Base-by-base conservation (phyloP, 2,797 vertebrate species). In the Eidolon dupreanum region DNA sequence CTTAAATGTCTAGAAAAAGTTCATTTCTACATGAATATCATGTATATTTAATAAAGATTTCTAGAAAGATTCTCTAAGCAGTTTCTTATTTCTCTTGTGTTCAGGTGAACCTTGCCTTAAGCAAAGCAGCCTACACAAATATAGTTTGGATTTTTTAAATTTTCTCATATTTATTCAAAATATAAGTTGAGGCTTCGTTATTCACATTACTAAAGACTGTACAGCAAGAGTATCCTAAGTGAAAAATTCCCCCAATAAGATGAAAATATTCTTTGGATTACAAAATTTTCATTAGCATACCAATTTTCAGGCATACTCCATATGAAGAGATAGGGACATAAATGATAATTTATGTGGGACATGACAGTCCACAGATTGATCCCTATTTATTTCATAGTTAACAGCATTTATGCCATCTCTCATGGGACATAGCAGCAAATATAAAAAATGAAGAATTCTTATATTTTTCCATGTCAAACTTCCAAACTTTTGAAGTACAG, bases 111-210 rank as follows among this genome's bases (percentile, higher is more conserved):
- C 38, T 83, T 36, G 13, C 73, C 93, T 28, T 74, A 79, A 92
- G 53, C 73, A 94, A 86, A 77, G 20, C 46, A 91, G 19, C 59
- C 38, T 90, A 26, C 65, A 90, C 3, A 95, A 77, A 90, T 84
- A 68, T 38, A 92, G 75, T 92, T 66, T 70, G 28, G 16, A 68
- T 57, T 94, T 90, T 84, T 95, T 5, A n/a, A 10, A 55, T 16
- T 73, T 94, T 95, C 38, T 92, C 49, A 57, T 96, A 43, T 75
- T 93, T 88, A 90, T 55, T 95, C 33, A 70, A 59, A 89, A 71
- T 94, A 78, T 81, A 93, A 86, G 15, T 83, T 87, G 26, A 41
- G 86, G 4, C 26, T 24, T 78, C 22, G 71, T 87, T 92, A 51
- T 84, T 84, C 51, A 84, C 10, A 89, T 93, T 87, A 38, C 28